Percentiles rank a stretch among this genome's conserved stretches.
Conservation (phyloP, 2,113 vertebrate genomes). For the Galeopterus variegatus region DNA sequence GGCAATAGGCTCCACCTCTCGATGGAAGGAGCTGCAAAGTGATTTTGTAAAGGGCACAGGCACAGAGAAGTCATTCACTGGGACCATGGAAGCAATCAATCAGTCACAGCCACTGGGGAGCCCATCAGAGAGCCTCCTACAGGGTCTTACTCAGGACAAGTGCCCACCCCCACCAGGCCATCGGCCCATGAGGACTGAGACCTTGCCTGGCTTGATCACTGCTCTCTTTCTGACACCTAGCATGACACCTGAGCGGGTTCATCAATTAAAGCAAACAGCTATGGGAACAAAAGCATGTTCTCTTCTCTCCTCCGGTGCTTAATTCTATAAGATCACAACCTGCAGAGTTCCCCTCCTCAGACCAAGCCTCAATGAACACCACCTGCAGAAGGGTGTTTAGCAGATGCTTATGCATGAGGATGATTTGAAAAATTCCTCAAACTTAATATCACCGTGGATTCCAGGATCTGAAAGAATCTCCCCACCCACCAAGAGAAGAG, state of each 20-base stretch:
- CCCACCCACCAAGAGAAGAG: neutral
- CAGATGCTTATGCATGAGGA: neutral
- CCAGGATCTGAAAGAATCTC: conserved; percentile 19
- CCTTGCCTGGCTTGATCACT: fast-evolving
- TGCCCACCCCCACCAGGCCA: too few species aligned
- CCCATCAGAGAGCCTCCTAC: fast-evolving
- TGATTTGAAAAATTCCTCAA: conserved; percentile 56
- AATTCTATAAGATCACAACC: neutral
- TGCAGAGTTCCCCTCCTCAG: neutral
- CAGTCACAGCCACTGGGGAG: too few species aligned
- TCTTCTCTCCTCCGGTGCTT: neutral
- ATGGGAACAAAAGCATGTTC: neutral
- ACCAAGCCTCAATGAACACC: neutral
- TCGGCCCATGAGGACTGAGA: neutral
- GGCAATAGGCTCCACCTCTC: neutral
- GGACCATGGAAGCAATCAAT: neutral
- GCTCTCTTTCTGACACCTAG: neutral
- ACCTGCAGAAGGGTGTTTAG: neutral
- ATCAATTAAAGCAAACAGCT: neutral
- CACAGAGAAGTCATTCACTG: neutral
- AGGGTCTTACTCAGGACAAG: neutral
- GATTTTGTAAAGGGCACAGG: neutral
- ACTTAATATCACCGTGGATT: neutral
- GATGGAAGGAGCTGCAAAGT: neutral
- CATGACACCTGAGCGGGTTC: too few species aligned